A percentile compares a stretch with the other conserved stretches of the same genome.
phyloP scores from a whole-genome alignment of 2,888 invertebrate genomes.

The Clusia tigrina region DNA sequence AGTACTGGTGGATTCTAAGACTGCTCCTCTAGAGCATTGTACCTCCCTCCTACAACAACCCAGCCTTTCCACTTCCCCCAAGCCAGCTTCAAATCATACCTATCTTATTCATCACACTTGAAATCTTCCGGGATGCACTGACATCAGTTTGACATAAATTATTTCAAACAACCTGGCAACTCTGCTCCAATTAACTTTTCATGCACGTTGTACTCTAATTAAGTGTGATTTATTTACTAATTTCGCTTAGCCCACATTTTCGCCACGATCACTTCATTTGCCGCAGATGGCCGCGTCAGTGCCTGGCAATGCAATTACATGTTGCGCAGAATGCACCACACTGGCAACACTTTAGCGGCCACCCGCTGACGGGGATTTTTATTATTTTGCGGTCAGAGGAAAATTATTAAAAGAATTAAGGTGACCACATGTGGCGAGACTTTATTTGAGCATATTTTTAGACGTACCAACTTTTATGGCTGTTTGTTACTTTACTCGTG shows the following conservation, averaged over 20 bases:
- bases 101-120: no score
- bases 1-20: no score
- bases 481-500: no score
- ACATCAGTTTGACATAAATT: background rate
- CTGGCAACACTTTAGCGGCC: constrained; percentile 28
- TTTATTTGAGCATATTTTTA: no score
- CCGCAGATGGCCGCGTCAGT: background rate
- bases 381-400: background rate
- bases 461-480: no score
- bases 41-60: no score
- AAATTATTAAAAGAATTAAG: background rate
- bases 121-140: no score
- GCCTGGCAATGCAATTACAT: background rate
- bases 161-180: background rate
- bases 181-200: constrained; percentile 4
- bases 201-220: constrained; percentile 1
- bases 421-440: constrained; percentile 16
- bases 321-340: background rate
- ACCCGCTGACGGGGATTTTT: constrained; percentile 7
- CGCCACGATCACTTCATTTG: constrained; percentile 4
- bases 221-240: background rate
- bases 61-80: background rate
- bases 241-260: constrained; percentile 13
- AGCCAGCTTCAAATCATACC: no score
- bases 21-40: no score